Conservation (phyloP, 2,113 vertebrate species). For the Desmodus rotundus region DNA sequence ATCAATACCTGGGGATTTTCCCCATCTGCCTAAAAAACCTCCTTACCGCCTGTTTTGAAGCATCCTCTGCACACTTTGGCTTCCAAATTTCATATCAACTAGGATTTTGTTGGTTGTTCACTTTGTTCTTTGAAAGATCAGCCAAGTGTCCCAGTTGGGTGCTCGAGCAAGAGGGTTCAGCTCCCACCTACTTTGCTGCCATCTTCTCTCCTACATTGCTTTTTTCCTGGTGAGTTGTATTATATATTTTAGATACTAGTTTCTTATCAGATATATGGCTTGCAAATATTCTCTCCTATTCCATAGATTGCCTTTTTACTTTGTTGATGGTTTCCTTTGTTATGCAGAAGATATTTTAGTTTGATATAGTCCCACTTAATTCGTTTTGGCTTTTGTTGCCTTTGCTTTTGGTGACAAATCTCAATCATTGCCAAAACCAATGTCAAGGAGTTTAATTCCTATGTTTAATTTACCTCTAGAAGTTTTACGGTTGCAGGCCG, state of each 20-base stretch:
- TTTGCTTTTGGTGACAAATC: neutral
- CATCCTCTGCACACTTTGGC: no score
- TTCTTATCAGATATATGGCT: neutral
- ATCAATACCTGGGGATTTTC: no score
- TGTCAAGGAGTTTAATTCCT: neutral
- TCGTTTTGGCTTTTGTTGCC: neutral
- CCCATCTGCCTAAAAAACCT: no score
- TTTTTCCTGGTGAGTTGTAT: neutral
- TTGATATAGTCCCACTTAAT: neutral
- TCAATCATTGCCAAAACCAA: neutral
- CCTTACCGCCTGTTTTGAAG: no score
- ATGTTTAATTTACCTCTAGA: neutral
- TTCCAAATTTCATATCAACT: no score
- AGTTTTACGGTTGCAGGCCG: neutral
- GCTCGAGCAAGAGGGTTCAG: no score
- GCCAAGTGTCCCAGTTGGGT: no score
- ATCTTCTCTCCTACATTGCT: no score
- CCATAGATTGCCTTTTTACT: neutral
- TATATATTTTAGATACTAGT: neutral
- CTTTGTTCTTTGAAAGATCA: no score
- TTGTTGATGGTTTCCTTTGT: neutral
- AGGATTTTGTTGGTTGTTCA: no score
- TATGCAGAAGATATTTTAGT: neutral
- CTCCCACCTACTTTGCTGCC: no score
- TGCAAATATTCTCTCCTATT: neutral